Evolutionary conservation across 2,113 vertebrate genomes (phyloP), one percentile per base, ranked within the genome.

Genomic region (Anoura caudifer): DNA sequence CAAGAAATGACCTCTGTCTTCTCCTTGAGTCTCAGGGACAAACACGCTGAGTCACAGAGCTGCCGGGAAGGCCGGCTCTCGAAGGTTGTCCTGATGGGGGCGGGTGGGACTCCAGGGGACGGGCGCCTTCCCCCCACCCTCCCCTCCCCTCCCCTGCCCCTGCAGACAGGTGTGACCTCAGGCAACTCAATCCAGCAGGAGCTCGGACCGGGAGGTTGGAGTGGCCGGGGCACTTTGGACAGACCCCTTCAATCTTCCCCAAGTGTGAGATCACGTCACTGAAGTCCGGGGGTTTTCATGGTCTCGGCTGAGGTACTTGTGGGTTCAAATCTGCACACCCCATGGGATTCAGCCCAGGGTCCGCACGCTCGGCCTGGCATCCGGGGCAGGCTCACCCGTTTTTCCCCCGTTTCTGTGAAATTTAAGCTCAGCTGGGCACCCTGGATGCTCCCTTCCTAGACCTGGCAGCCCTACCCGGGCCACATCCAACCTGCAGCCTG

Each of bases 401-500:
- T 1, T 7, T 15, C 61, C 77, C 22, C 16, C 4, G 9, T 86
- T 87, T 65, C 86, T 63, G 75, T 80, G 16, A 90, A 65, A 87
- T 84, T 79, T 59, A 24, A 3, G 72, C 45, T 47, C 56, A n/a
- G 15, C n/a, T 7, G 11, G 6, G 67, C 26, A n/a, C 24, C 7
- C 70, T 72, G 59, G 38, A 26, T 36, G 81, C 73, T 36, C 38
- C 67, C 63, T 91, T 67, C 67, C 67, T 91, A 36, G 82, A 61
- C 81, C 72, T 54, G 77, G 67, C 80, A 80, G 24, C 19, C 17
- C 61, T 43, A 47, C 85, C 65, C 76, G 70, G 90, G 80, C 92
- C 76, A 16, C 65, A 84, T 76, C 90, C 90, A 92, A 82, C 24
- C 33, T 43, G 84, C 94, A 43, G 75, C 69, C 73, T 87, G 56